Evolutionary conservation across 2,797 vertebrate species (phyloP).

Genomic region (Mastacembelus armatus): DNA sequence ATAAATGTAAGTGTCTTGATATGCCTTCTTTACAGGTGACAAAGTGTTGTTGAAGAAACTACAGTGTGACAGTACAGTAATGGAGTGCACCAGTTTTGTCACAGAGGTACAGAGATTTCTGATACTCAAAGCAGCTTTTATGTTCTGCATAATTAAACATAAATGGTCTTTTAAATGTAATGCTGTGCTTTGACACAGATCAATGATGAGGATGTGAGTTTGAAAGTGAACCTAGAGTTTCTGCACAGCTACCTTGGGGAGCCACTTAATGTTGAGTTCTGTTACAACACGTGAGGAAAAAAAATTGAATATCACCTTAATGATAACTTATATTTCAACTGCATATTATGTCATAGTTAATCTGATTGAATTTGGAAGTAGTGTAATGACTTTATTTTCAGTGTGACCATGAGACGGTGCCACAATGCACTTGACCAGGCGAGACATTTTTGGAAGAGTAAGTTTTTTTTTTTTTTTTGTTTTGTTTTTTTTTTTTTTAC

Average conservation of each 20-base stretch:
- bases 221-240: constrained; percentile 88
- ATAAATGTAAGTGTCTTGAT: background rate
- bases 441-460: constrained; percentile 85
- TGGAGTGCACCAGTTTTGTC: constrained; percentile 87
- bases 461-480: no score
- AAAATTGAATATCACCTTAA: background rate
- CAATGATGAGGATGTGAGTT: constrained; percentile 87
- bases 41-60: constrained; percentile 88
- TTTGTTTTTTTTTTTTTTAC: no score
- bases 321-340: background rate
- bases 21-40: constrained; percentile 84
- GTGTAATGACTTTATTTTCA: constrained; percentile 55
- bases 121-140: background rate
- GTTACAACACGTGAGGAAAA: constrained; percentile 87
- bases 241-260: constrained; percentile 88
- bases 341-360: background rate
- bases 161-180: background rate
- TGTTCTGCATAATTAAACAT: background rate
- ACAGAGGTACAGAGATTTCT: constrained; percentile 83
- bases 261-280: constrained; percentile 94
- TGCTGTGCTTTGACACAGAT: constrained; percentile 78
- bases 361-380: background rate
- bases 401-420: constrained; percentile 90
- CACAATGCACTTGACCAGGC: constrained; percentile 90
- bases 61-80: constrained; percentile 64